phyloP scores from a whole-genome alignment of 2,113 vertebrate genomes.

The Orthochromis malagaraziensis region DNA sequence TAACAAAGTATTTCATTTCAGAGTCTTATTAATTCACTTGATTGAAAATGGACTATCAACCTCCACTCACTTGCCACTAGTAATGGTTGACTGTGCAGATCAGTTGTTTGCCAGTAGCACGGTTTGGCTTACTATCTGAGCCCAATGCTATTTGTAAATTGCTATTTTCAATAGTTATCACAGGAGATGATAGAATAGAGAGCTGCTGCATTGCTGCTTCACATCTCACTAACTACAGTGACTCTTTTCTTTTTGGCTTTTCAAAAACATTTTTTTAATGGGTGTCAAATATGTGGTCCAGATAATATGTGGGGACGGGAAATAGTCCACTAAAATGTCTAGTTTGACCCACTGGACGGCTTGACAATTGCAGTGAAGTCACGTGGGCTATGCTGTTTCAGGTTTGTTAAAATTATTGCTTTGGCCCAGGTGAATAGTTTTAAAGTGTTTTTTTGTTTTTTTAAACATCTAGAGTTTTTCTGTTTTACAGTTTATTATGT shows the following conservation, averaged over 20 bases:
- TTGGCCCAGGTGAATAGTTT: not conserved
- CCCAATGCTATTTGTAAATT: not conserved
- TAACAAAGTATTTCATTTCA: not conserved
- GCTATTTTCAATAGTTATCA: not conserved
- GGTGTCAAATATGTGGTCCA: not conserved
- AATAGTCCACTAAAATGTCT: not conserved
- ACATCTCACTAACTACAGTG: not conserved
- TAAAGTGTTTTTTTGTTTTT: not conserved
- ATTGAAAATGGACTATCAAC: not conserved
- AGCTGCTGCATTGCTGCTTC: not conserved
- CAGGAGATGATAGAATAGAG: not conserved
- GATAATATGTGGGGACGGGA: not conserved
- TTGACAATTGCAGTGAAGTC: not conserved
- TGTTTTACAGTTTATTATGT: not conserved
- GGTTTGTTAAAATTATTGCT: not conserved
- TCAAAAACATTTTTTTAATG: accelerated
- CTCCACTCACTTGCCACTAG: not conserved
- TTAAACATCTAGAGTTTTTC: not conserved
- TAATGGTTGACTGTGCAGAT: not conserved
- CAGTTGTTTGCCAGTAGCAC: not conserved
- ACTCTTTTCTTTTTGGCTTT: not conserved
- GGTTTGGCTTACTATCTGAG: not conserved
- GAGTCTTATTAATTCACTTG: not conserved
- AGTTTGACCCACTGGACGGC: not conserved
- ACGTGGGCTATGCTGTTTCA: not conserved